phyloP scores from a whole-genome alignment of 2,888 invertebrate species.

The Hirudinaria manillensis region DNA sequence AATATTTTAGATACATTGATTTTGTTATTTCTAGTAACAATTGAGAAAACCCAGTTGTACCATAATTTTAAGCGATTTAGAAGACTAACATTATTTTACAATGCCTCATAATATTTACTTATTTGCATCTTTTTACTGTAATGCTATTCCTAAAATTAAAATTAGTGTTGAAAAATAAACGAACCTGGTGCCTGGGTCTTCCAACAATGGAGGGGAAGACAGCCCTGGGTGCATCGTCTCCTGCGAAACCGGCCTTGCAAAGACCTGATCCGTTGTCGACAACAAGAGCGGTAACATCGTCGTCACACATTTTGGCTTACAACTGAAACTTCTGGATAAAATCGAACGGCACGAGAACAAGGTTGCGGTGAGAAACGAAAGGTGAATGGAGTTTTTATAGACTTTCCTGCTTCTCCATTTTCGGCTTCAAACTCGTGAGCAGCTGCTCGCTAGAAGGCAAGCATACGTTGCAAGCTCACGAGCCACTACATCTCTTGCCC shows the following conservation, averaged over 20 bases:
- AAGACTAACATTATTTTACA: too few relatives aligned
- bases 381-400: background rate
- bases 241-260: constrained; percentile 72
- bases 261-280: constrained; percentile 62
- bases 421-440: background rate
- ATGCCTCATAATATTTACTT: too few relatives aligned
- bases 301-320: constrained; percentile 40
- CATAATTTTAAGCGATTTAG: too few relatives aligned
- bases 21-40: too few relatives aligned
- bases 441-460: too few relatives aligned
- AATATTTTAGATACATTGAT: too few relatives aligned
- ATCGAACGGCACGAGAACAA: constrained; percentile 7
- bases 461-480: too few relatives aligned
- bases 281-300: constrained; percentile 54
- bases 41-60: too few relatives aligned
- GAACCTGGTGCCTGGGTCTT: constrained; percentile 55
- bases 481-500: too few relatives aligned
- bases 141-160: too few relatives aligned
- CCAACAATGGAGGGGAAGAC: constrained; percentile 78
- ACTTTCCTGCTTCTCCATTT: background rate
- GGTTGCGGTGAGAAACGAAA: background rate
- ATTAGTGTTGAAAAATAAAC: background rate
- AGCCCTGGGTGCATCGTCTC: constrained; percentile 70
- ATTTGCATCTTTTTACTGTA: too few relatives aligned
- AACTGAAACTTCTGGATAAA: background rate